Conservation (phyloP, 2,888 invertebrate genomes). For the Ochropacha duplaris region DNA sequence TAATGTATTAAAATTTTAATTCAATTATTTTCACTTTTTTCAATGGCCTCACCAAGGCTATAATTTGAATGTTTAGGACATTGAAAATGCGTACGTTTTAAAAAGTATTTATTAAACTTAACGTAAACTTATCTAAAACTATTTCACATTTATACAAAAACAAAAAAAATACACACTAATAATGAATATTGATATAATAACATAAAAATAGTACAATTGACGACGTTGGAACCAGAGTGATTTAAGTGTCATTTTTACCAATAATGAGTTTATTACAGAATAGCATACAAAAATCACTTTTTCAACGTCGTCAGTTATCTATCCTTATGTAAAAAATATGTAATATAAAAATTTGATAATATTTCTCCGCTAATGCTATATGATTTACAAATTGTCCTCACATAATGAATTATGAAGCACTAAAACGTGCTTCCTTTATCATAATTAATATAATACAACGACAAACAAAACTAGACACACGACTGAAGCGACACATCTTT, state of each 20-base stretch:
- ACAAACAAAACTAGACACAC: conserved; percentile 11
- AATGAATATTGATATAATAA: conserved; percentile 25
- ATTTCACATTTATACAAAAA: conserved; percentile 67
- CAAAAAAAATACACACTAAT: conserved; percentile 52
- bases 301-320: no score
- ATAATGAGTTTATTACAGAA: no score
- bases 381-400: no score
- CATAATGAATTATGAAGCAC: conserved; percentile 37
- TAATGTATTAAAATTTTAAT: no score
- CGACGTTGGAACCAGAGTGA: no score
- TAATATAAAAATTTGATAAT: conserved; percentile 19
- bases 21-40: neutral
- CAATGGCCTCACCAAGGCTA: neutral
- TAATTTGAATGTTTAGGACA: conserved; percentile 1
- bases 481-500: neutral
- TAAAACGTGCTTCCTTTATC: conserved; percentile 51
- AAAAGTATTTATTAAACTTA: conserved; percentile 72
- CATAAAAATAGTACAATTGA: conserved; percentile 19
- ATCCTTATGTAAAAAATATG: conserved; percentile 17
- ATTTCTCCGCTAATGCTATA: conserved; percentile 10
- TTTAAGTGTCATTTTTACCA: no score
- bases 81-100: conserved; percentile 26
- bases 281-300: no score
- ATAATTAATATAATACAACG: conserved; percentile 7
- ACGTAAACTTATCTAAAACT: conserved; percentile 58